Evolutionary conservation across 1,140 invertebrate species (phyloP), one percentile per base, ranked within the genome.

Genomic region (Megalonaias nervosa): DNA sequence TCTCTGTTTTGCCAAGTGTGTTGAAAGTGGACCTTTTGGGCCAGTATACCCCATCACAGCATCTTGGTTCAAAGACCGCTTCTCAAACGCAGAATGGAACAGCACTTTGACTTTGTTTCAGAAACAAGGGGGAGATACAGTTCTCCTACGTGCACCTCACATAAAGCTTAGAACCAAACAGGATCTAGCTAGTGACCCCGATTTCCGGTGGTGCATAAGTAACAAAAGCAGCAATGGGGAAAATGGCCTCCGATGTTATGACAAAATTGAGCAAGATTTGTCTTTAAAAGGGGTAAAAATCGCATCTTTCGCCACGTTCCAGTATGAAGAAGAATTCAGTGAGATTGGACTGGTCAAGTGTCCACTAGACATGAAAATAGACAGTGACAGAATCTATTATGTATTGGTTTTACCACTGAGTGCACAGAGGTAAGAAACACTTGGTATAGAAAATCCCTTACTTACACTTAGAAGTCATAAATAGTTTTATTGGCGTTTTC

Each of bases 301-400:
- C 6, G 59, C 66, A 1, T 70, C 75, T 2, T 75, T 88, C 11
- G 38, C 75, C 0, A 83, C 79, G 0, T 88, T 86, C 67, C 61
- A 81, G 64, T 81, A 86, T 62, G 85, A 86, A 56, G 85, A 88
- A 75, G 67, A 82, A 12, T 87, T 83, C 67, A 77, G 80, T 61
- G 70, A 81, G 26, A 48, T 57, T 31, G 71, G 55, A 21, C 79
- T 87, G n/a, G 69, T 88, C 38, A 58, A 72, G 1, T 88, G 86
- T 81, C 84, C 84, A 9, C 56, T 78, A 19, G 81, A 78, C 38
- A 84, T 86, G 57, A 79, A 74, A 26, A 84, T 48, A 76, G 60
- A 79, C 83, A 26, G 48, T 66, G 62, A 71, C 61, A 77, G 81
- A 23, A 71, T 48, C 38, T 48, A 48, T 48, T 48, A 48, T 5